A percentile compares a stretch with the other conserved stretches of the same genome.
phyloP scores from a whole-genome alignment of 1,140 invertebrate species.

The Trialeurodes vaporariorum region DNA sequence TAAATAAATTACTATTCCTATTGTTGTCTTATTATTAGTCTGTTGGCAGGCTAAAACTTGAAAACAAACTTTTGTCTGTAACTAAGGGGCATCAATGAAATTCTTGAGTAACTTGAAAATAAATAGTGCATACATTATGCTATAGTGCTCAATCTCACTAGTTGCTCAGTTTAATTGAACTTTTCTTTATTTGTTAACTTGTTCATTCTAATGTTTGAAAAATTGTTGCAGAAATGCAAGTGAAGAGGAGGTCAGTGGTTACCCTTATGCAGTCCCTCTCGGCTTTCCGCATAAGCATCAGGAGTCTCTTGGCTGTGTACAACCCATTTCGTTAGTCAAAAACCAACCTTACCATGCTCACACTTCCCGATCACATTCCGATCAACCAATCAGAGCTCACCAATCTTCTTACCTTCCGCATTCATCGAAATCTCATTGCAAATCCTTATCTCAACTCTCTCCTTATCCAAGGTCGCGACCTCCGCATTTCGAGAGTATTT shows the following conservation, averaged over 20 bases:
- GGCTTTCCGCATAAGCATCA: not conserved
- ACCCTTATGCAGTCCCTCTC: not conserved
- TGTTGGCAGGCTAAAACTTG: too few species aligned
- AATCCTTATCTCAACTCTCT: not conserved
- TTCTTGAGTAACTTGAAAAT: too few species aligned
- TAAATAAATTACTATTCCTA: too few species aligned
- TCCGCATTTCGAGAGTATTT: not conserved
- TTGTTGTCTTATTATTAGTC: too few species aligned
- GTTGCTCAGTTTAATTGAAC: too few species aligned
- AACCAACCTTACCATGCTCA: not conserved
- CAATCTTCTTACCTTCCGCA: not conserved
- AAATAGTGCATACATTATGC: too few species aligned
- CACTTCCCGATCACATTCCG: not conserved
- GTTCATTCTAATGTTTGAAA: too few species aligned
- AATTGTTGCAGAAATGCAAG: not conserved
- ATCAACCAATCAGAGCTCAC: not conserved
- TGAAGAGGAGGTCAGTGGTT: not conserved
- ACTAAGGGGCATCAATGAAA: too few species aligned
- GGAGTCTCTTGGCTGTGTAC: not conserved
- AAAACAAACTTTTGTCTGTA: too few species aligned
- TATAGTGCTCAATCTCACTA: too few species aligned
- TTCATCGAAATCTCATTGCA: not conserved
- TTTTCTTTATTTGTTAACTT: too few species aligned
- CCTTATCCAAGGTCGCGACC: not conserved
- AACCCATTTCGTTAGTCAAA: not conserved